Base-by-base conservation (phyloP, 2,113 vertebrate genomes). In the Lepisosteus osseus region DNA sequence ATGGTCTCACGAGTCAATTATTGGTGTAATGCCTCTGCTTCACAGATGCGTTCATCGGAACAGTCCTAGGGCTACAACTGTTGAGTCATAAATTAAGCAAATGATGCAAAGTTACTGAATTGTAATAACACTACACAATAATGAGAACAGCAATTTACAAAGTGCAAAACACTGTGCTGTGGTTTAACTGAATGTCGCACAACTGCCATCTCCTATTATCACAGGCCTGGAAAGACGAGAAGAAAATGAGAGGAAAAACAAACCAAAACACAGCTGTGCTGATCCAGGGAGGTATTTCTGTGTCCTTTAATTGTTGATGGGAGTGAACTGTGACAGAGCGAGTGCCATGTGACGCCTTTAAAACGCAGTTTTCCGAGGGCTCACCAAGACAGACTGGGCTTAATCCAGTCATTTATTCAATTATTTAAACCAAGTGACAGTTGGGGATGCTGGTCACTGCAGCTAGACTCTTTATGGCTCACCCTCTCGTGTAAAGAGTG, bases 191-290 rank as follows among this genome's bases (percentile, higher is more conserved):
- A 0, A 51, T 51, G 9, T 51, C 9, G 66, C 29, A 5, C 45
- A 8, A 54, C 74, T 64, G 68, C 80, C 81, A 76, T 70, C 67
- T 55, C 74, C 69, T 57, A 83, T 83, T 66, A 77, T 61, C 67
- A 71, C 7, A 7, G 69, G 62, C 75, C 65, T 15, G 67, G 55
- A 77, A 71, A n/a, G 54, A 67, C 14, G 7, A 51, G 47, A 17
- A 2, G 47, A 17, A 9, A 67, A 47, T 9, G 45, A 42, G 68
- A 29, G 14, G 5, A 9, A 51, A 72, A 76, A 77, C 82, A 82
- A 83, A 74, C 61, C 68, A 74, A 47, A 77, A 68, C 79, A 76
- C 72, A 82, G 78, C 77, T 83, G 72, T 68, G 63, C 67, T 54
- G 8, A 70, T 54, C 41, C 61, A 69, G 54, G 63, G 63, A 72